phyloP scores from a whole-genome alignment of 2,797 vertebrate genomes.

The Scolopax rusticola region DNA sequence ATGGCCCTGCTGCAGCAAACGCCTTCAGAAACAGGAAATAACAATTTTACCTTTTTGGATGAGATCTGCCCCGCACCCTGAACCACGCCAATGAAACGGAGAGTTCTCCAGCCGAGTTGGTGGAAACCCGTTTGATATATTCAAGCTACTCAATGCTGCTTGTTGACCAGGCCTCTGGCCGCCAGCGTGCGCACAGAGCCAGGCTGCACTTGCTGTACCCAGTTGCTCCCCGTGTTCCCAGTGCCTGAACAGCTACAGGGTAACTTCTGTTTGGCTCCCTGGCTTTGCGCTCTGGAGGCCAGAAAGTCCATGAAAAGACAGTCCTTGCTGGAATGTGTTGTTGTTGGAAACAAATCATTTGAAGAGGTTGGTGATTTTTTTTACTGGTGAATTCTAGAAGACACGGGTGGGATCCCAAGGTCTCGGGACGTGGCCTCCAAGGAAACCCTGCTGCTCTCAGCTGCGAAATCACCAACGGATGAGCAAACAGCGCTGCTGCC shows the following conservation, averaged over 20 bases:
- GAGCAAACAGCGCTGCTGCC: not conserved
- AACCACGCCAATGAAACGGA: not conserved
- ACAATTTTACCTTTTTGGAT: not conserved
- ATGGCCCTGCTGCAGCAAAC: conserved; percentile 11
- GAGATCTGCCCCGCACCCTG: not conserved
- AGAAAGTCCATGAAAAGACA: not conserved
- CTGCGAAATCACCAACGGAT: rapidly evolving
- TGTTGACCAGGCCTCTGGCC: conserved; percentile 18
- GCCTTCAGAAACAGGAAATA: not conserved
- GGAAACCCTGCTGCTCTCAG: not conserved
- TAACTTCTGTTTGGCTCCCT: not conserved
- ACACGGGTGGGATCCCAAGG: not conserved
- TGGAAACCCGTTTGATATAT: not conserved
- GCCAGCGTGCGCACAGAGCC: not conserved
- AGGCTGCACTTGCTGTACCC: not conserved
- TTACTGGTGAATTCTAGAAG: not conserved
- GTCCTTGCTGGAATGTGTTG: not conserved
- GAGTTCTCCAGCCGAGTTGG: not conserved
- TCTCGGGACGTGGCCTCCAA: not conserved
- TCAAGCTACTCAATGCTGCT: conserved; percentile 3
- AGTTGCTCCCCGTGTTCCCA: not conserved
- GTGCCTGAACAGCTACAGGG: conserved; percentile 37
- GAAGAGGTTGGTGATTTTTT: not conserved
- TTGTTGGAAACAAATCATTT: not conserved
- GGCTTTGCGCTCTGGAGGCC: conserved; percentile 17